Conservation (phyloP, 2,888 invertebrate species). For the Scaeva pyrastri region DNA sequence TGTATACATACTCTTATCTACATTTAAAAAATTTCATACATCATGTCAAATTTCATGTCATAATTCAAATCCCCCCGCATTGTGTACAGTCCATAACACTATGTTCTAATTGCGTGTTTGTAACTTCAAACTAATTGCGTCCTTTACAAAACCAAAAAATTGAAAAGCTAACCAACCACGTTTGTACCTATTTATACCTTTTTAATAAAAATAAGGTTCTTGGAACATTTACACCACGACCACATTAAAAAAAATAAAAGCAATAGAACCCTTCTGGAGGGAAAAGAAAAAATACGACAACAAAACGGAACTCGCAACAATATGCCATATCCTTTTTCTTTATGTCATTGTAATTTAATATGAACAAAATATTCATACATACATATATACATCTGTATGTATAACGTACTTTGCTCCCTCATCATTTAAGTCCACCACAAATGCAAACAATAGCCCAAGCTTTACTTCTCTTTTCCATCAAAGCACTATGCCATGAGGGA, state of each 20-base stretch:
- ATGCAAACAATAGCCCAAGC: constrained; percentile 11
- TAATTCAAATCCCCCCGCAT: background rate
- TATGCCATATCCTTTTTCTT: constrained; percentile 8
- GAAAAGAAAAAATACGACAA: background rate
- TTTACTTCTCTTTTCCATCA: constrained; percentile 4
- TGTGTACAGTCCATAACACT: background rate
- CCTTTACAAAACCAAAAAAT: background rate
- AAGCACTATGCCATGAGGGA: background rate
- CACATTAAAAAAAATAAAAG: background rate
- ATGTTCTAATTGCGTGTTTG: constrained; percentile 20
- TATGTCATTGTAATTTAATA: background rate
- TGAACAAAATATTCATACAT: background rate
- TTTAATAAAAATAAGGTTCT: background rate
- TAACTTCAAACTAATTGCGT: constrained; percentile 12
- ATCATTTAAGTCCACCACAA: constrained; percentile 9
- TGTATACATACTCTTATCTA: no score
- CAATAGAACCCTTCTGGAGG: background rate
- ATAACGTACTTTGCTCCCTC: no score
- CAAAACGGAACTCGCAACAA: constrained; percentile 16
- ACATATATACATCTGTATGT: constrained; percentile 13
- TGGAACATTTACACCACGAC: background rate
- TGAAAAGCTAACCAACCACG: background rate
- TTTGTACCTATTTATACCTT: constrained; percentile 15
- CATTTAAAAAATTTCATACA: no score
- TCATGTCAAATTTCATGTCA: background rate